These are phyloP conservation scores for Chamaedrilus cognettii DNA, from an alignment of 2,888 invertebrate species.

Conservation along the genomic window DNA sequence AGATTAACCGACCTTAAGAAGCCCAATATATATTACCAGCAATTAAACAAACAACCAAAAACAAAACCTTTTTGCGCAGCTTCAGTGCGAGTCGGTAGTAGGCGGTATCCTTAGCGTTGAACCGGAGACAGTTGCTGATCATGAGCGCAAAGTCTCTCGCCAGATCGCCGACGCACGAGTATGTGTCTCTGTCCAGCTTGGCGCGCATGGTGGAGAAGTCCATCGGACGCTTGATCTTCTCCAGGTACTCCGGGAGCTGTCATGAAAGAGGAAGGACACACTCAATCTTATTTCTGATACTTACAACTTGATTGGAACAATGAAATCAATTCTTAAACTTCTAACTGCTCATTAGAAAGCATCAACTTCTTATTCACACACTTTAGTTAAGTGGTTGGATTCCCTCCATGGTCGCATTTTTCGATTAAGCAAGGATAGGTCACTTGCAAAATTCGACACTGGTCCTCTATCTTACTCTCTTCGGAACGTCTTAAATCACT, in stretches of 20 bases:
- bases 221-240: slow-evolving; percentile 84
- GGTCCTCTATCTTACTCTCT: too few relatives aligned
- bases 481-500: too few relatives aligned
- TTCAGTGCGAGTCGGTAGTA: slow-evolving; percentile 88
- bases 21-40: too few relatives aligned
- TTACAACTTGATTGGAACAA: too few relatives aligned
- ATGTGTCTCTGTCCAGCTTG: slow-evolving; percentile 60
- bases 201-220: slow-evolving; percentile 84
- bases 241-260: slow-evolving; percentile 81
- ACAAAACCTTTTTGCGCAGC: slow-evolving; percentile 74
- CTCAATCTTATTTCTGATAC: not conserved
- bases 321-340: too few relatives aligned
- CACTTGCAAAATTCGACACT: too few relatives aligned
- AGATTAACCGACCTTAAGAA: too few relatives aligned
- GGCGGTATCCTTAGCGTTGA: slow-evolving; percentile 93
- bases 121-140: slow-evolving; percentile 92
- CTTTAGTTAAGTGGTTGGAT: too few relatives aligned
- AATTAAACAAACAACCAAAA: not conserved
- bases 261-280: too few relatives aligned
- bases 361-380: too few relatives aligned
- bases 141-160: slow-evolving; percentile 93
- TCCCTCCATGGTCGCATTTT: too few relatives aligned
- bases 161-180: slow-evolving; percentile 70
- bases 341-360: not conserved
- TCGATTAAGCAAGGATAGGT: too few relatives aligned